Evolutionary conservation across 1,140 invertebrate species (phyloP).

Genomic region (Drosophila ficusphila): DNA sequence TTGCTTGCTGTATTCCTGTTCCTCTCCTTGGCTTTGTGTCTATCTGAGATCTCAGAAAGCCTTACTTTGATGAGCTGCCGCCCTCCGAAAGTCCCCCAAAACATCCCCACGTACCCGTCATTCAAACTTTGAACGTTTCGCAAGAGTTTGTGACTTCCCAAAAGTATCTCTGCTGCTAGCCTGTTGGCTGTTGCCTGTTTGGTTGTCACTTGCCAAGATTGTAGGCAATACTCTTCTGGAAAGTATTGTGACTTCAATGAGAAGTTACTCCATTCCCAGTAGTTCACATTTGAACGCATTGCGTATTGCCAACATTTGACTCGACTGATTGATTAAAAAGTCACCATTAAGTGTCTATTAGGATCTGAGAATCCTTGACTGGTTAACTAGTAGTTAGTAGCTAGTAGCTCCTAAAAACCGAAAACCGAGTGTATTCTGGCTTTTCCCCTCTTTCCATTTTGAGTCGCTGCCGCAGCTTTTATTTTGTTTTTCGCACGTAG

Average conservation of each 20-base stretch:
- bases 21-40: background rate
- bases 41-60: slow-evolving; percentile 9
- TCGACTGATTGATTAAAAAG: too few relatives aligned
- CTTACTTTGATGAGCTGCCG: slow-evolving; percentile 55
- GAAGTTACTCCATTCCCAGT: too few relatives aligned
- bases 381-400: too few relatives aligned
- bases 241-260: background rate
- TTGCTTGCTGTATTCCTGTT: slow-evolving; percentile 2
- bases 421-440: background rate
- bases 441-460: background rate
- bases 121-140: slow-evolving; percentile 17
- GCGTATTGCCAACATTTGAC: too few relatives aligned
- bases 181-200: background rate
- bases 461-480: background rate
- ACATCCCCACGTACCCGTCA: background rate
- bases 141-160: slow-evolving; percentile 48
- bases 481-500: slow-evolving; percentile 58
- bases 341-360: too few relatives aligned
- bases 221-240: background rate
- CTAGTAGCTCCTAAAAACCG: too few relatives aligned
- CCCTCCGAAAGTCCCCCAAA: background rate
- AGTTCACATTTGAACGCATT: too few relatives aligned
- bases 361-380: too few relatives aligned
- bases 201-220: background rate
- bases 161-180: too few relatives aligned